Evolutionary conservation across 2,888 invertebrate species (phyloP).

Genomic region (Boloria euphrosyne): DNA sequence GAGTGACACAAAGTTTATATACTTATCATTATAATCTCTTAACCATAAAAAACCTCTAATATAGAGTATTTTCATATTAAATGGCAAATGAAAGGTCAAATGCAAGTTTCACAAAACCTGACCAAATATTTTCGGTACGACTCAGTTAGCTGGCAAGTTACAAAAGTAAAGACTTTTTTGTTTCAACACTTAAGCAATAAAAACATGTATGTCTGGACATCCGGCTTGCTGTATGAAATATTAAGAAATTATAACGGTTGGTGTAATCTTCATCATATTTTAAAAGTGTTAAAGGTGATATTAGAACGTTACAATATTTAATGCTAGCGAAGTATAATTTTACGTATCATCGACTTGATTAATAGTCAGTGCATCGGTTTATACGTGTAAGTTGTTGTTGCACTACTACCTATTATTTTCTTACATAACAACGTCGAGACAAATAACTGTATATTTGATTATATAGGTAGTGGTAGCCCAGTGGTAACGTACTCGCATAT

Average conservation of each 20-base stretch:
- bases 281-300: constrained; percentile 3
- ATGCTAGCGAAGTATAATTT: constrained; percentile 8
- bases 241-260: constrained; percentile 5
- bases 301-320: not conserved
- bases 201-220: constrained; percentile 4
- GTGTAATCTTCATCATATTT: constrained; percentile 4
- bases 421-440: constrained; percentile 11
- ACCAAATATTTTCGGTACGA: not conserved
- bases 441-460: not conserved
- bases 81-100: not conserved
- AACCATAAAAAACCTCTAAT: no score
- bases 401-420: constrained; percentile 11
- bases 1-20: no score
- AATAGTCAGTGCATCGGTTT: constrained; percentile 8
- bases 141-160: not conserved
- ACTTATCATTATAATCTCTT: no score
- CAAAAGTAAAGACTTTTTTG: not conserved
- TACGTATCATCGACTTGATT: constrained; percentile 14
- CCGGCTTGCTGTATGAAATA: constrained; percentile 2
- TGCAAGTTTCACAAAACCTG: constrained; percentile 3
- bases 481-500: no score
- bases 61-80: no score
- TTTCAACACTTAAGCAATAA: constrained; percentile 3
- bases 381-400: constrained; percentile 14
- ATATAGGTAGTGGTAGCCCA: no score